Base-by-base conservation (phyloP, 92 coral and sea anemone genomes). In the Bergia puertoricense region DNA sequence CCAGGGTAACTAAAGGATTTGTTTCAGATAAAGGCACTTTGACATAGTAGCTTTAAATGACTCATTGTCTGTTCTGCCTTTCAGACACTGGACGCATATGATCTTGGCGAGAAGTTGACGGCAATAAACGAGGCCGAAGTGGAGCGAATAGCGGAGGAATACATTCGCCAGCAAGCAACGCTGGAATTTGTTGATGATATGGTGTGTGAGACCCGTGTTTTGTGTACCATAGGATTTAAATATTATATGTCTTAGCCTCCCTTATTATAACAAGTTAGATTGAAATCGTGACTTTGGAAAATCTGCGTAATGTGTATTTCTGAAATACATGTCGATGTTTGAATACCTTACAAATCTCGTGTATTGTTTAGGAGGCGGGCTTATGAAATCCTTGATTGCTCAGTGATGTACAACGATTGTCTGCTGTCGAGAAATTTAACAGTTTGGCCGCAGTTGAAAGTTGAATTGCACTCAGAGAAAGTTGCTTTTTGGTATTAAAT, bases 161-260 rank as follows among this genome's bases (percentile, higher is more conserved):
- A 89, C 74, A 93, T 97, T 74, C 90, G 95, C 62, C 96, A 97
- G 30, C 97, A 97, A 86, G 97, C 99, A 76, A 94, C 93, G 73
- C 74, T 97, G 90, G 99, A 97, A 88, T 97, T 97, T 88, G 95
- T 97, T 54, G 98, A 97, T 77, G 98, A 97, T 74, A 94, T 93
- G 97, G 99, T 97, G 74, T 13, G 97, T 40, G 62, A 65, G 74
- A 54, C 18, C 54, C 5, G 54, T 48, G 45, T 79, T 10, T 54
- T 69, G 13, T 78, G n/a, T 37, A 20, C 14, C 44, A 18, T 18
- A 77, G 18, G 30, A 30, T 30, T 30, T 30, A 30, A 30, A 30
- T 30, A 44, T 42, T 77, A 45, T 50, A 48, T n/a, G 22, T 15
- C 41, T 48, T 48, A 22, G 22, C 36, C 69, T 51, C 43, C 1